A percentile compares a stretch with the other conserved stretches of the same genome.
Evolutionary conservation across 2,888 invertebrate genomes (phyloP).

Genomic region (Agelastica alni): DNA sequence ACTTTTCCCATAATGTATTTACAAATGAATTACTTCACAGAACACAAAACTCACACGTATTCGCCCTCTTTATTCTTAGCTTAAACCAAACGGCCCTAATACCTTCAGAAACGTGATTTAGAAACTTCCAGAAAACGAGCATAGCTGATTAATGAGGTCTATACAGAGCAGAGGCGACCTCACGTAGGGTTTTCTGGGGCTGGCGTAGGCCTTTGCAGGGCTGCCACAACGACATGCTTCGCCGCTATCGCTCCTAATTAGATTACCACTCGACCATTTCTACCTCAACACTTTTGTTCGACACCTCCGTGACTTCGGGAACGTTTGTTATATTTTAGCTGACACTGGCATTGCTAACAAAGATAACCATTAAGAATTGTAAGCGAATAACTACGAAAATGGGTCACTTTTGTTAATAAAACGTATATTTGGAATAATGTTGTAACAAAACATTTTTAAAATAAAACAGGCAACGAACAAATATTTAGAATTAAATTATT

Average conservation of each 20-base stretch:
- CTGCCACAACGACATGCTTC: constrained; percentile 33
- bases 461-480: too few species aligned
- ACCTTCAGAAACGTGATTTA: constrained; percentile 31
- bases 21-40: constrained; percentile 2
- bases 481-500: too few species aligned
- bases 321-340: constrained; percentile 16
- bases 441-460: too few species aligned
- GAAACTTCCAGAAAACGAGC: constrained; percentile 30
- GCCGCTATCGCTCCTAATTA: constrained; percentile 40
- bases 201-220: constrained; percentile 35
- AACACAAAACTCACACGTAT: constrained; percentile 4
- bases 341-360: background rate
- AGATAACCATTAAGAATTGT: background rate
- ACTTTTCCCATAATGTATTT: background rate
- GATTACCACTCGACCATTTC: constrained; percentile 34
- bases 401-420: background rate
- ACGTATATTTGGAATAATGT: too few species aligned
- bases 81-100: constrained; percentile 22
- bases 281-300: constrained; percentile 26
- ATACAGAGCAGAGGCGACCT: constrained; percentile 36
- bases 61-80: constrained; percentile 20
- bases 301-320: constrained; percentile 18
- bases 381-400: background rate
- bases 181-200: constrained; percentile 35
- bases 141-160: constrained; percentile 42